Evolutionary conservation across 2,797 vertebrate genomes (phyloP).

Genomic region (Silurus aristotelis): DNA sequence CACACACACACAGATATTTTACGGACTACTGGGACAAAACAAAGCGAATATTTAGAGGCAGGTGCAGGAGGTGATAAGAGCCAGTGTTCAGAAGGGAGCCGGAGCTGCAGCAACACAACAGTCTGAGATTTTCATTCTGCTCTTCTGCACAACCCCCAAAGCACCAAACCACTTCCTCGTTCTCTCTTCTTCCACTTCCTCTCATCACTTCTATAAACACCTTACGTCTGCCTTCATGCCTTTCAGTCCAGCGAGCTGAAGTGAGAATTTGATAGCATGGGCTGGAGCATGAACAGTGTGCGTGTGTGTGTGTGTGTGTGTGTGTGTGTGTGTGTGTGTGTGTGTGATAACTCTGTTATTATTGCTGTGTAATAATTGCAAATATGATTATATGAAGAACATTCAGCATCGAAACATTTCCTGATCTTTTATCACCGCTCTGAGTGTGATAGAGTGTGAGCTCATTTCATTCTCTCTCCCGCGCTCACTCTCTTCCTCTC

Average conservation of each 20-base stretch:
- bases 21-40: neutral
- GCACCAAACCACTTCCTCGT: neutral
- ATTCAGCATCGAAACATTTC: neutral
- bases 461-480: neutral
- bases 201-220: neutral
- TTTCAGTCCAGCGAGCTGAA: too few relatives aligned
- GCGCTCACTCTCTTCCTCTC: neutral
- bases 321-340: conserved; percentile 1
- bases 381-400: conserved; percentile 1
- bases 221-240: neutral
- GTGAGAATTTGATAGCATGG: neutral
- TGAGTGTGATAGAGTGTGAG: neutral
- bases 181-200: too few relatives aligned
- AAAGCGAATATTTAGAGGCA: conserved; percentile 5
- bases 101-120: neutral
- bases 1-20: neutral
- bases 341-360: neutral
- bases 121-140: neutral
- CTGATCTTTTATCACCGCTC: neutral
- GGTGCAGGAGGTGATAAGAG: conserved; percentile 11
- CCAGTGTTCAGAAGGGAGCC: neutral
- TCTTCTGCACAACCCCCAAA: neutral
- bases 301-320: neutral
- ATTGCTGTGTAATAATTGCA: neutral
- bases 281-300: neutral